phyloP scores from a whole-genome alignment of 2,113 vertebrate genomes.

The Oenanthe oenanthe region DNA sequence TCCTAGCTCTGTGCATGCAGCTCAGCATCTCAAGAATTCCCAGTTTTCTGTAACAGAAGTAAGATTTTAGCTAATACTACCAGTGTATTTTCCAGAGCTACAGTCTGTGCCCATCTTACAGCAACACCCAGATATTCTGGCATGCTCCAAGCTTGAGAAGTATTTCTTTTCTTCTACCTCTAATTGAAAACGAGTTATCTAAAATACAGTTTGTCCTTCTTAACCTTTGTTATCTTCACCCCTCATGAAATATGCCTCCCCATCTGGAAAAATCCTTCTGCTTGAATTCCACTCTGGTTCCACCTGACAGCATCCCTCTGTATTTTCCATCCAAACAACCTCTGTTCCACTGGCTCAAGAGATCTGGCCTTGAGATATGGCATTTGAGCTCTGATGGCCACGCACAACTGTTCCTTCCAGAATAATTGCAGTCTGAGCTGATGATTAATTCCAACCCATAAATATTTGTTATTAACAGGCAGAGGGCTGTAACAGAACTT shows the following conservation, averaged over 20 bases:
- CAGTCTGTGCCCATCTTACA: background rate
- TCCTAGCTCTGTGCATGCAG: background rate
- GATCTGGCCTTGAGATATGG: background rate
- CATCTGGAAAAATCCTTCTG: conserved; percentile 12
- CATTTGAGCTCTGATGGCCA: background rate
- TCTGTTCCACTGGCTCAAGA: background rate
- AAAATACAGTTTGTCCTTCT: background rate
- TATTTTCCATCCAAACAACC: background rate
- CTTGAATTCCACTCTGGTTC: background rate
- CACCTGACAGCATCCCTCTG: background rate
- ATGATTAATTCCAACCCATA: background rate
- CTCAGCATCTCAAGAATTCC: background rate
- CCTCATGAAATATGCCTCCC: background rate
- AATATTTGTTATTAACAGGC: background rate
- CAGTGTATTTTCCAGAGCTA: background rate
- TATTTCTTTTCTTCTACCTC: background rate
- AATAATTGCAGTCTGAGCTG: background rate
- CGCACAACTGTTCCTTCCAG: background rate
- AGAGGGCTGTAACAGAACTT: background rate
- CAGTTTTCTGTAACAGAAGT: background rate
- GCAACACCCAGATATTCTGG: background rate
- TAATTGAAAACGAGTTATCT: background rate
- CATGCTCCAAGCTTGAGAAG: background rate
- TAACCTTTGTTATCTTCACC: background rate
- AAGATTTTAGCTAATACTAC: background rate